phyloP scores from a whole-genome alignment of 2,113 vertebrate species.

The Felis chaus region DNA sequence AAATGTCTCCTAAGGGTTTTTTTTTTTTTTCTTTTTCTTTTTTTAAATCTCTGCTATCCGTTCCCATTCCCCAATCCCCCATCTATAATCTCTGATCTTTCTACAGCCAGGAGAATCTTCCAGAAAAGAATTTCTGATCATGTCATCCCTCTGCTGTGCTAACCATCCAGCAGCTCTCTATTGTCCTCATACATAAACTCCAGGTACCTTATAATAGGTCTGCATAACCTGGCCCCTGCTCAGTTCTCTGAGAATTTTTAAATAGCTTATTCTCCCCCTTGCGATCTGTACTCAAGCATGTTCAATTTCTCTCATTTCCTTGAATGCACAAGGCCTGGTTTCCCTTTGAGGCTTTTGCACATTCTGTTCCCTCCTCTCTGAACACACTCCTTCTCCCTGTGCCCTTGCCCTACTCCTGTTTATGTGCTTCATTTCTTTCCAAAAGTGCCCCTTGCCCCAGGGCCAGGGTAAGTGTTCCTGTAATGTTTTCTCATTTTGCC shows the following conservation, averaged over 20 bases:
- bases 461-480: rapidly evolving
- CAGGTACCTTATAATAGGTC: background rate
- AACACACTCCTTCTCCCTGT: background rate
- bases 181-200: background rate
- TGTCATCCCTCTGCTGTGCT: background rate
- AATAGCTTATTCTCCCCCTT: background rate
- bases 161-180: background rate
- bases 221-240: background rate
- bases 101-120: background rate
- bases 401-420: background rate
- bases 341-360: background rate
- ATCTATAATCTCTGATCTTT: background rate
- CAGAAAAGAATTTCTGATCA: background rate
- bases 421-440: background rate
- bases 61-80: background rate
- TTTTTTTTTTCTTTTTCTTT: background rate
- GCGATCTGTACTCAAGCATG: background rate
- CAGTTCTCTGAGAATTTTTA: background rate
- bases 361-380: background rate
- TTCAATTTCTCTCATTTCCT: background rate
- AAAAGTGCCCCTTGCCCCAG: background rate
- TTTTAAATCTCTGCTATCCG: background rate
- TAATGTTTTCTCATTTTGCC: background rate
- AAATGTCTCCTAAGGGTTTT: background rate
- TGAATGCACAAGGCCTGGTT: background rate